phyloP scores from a whole-genome alignment of 2,113 vertebrate species.

The Tachycineta bicolor region DNA sequence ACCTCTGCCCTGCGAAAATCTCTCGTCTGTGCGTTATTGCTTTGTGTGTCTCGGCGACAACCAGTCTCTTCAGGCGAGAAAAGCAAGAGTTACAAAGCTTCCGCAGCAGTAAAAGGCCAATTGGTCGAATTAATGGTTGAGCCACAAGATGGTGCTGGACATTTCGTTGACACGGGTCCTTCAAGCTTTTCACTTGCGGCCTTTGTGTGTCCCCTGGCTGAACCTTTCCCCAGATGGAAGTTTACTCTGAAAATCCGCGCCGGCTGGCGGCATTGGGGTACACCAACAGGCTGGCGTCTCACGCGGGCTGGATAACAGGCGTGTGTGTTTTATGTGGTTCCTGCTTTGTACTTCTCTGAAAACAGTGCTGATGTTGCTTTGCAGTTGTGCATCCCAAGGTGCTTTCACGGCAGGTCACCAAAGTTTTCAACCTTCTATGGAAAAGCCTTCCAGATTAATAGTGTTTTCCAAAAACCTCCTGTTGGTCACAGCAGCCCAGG shows the following conservation, averaged over 20 bases:
- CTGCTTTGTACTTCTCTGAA: neutral
- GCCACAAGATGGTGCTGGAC: slow-evolving; percentile 55
- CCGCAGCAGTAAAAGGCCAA: neutral
- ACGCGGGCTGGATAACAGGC: neutral
- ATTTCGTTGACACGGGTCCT: neutral
- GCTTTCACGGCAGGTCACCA: neutral
- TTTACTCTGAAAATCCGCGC: neutral
- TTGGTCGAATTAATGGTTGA: neutral
- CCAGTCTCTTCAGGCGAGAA: neutral
- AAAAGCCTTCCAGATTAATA: neutral
- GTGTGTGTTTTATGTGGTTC: neutral
- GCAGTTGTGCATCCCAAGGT: neutral
- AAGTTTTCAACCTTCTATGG: neutral
- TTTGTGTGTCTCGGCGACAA: too few species aligned
- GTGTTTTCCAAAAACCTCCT: neutral
- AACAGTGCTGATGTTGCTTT: neutral
- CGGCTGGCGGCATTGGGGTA: neutral
- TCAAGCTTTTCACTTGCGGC: neutral
- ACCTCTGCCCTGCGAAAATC: too few species aligned
- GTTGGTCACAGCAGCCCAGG: neutral
- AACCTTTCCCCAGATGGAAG: neutral
- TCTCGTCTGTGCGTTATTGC: too few species aligned
- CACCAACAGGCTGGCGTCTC: neutral
- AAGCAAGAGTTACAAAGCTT: neutral
- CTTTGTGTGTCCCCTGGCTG: neutral